These are phyloP conservation scores for Dunckerocampus dactyliophorus DNA, from an alignment of 2,113 vertebrate species.

Conservation along the genomic window DNA sequence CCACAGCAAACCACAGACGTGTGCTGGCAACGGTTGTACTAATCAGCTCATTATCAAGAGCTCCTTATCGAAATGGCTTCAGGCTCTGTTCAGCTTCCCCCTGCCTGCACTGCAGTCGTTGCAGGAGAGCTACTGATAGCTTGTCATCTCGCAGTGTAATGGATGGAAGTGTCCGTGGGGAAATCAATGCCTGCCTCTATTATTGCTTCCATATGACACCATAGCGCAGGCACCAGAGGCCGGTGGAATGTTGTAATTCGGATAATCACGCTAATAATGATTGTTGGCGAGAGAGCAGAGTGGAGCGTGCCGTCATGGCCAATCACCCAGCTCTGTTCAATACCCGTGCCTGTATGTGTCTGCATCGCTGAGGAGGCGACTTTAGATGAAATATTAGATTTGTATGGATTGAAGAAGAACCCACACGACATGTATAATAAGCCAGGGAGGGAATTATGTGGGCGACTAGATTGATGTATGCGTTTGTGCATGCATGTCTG, in stretches of 20 bases:
- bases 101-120: conserved; percentile 5
- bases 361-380: background rate
- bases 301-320: background rate
- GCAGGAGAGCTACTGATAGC: conserved; percentile 5
- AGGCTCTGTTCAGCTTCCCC: conserved; percentile 5
- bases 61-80: conserved; percentile 16
- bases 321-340: background rate
- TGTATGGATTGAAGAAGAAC: background rate
- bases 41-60: conserved; percentile 25
- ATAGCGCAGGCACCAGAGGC: background rate
- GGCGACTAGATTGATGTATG: background rate
- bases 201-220: conserved; percentile 9
- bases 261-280: conserved; percentile 19
- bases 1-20: background rate
- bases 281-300: conserved; percentile 1
- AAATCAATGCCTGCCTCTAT: conserved; percentile 41
- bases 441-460: background rate
- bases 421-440: background rate
- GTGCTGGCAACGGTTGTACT: background rate
- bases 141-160: conserved; percentile 16
- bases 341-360: background rate
- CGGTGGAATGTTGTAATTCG: conserved; percentile 11
- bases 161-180: conserved; percentile 29
- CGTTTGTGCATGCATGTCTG: background rate
- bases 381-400: conserved; percentile 2